Base-by-base conservation (phyloP, 2,113 vertebrate genomes). In the Gymnocephalus cernua region DNA sequence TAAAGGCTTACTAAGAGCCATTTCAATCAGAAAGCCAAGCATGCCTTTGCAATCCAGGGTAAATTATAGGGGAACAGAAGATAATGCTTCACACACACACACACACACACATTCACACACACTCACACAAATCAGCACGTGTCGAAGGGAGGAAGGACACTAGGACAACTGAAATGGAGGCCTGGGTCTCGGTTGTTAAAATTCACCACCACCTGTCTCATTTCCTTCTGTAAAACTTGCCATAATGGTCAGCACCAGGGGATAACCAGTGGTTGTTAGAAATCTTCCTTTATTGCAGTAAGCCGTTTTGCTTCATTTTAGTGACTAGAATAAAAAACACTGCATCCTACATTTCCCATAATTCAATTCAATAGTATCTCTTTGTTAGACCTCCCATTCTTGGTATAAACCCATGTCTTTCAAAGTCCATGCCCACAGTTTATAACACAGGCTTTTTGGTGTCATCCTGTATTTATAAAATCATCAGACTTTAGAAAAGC, bases 21-120 rank as follows among this genome's bases (percentile, higher is more conserved):
- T 76, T 86, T 85, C 58, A 88, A 77, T 77, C 79, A 77, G 38
- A 79, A 58, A 77, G 66, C 50, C 56, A 80, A 69, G 81, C 15
- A 16, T 16, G 57, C 4, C 57, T 72, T 65, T 69, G 41, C 48
- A 65, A 83, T 77, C 25, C 21, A 50, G 54, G 23, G 51, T 80
- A 80, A 80, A 89, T 86, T 83, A 80, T 32, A 78, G 78, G 14
- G 64, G 14, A n/a, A 25, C 38, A 58, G 27, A 77, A 61, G 67
- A 59, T 63, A 62, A 57, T 58, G 58, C 61, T 80, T 63, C 51
- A 54, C 50, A 73, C 57, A 57, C 72, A 85, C 41, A 51, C 18
- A 61, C 51, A 65, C 51, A 32, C 32, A 32, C 32, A 32, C 32
- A 32, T 6, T 65, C 74, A 70, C 57, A 56, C 41, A 38, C 14